Evolutionary conservation across 2,888 invertebrate genomes (phyloP).

Genomic region (Agriotes lineatus): DNA sequence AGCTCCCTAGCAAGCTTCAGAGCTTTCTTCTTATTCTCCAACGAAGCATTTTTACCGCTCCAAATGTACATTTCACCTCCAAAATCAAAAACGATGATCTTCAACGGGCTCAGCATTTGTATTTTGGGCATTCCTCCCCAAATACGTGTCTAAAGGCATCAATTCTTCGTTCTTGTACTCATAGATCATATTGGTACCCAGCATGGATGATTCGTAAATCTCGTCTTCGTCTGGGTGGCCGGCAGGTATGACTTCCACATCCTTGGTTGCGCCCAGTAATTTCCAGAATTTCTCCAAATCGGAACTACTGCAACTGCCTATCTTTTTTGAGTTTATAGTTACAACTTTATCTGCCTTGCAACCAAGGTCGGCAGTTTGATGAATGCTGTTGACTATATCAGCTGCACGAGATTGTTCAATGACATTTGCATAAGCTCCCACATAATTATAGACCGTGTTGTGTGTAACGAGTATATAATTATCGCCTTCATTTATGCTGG

Average conservation of each 20-base stretch:
- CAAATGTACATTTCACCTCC: constrained; percentile 95
- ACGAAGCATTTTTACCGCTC: constrained; percentile 88
- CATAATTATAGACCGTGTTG: constrained; percentile 81
- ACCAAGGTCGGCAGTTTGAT: constrained; percentile 89
- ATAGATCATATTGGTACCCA: constrained; percentile 92
- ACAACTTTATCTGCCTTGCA: constrained; percentile 73
- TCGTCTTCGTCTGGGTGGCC: constrained; percentile 92
- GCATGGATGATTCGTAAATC: constrained; percentile 85
- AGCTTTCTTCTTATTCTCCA: constrained; percentile 79
- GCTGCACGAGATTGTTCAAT: constrained; percentile 85
- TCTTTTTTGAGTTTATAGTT: constrained; percentile 77
- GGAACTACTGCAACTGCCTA: constrained; percentile 70
- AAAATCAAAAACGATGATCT: constrained; percentile 92
- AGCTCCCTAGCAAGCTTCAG: constrained; percentile 85
- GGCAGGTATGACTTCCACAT: constrained; percentile 69
- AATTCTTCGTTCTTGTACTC: constrained; percentile 79
- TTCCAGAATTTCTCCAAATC: constrained; percentile 81
- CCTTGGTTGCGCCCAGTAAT: constrained; percentile 75
- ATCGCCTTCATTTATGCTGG: constrained; percentile 90
- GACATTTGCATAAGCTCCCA: constrained; percentile 91
- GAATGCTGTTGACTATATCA: constrained; percentile 86
- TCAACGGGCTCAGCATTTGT: constrained; percentile 84
- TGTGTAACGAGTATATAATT: constrained; percentile 87
- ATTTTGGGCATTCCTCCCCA: constrained; percentile 90
- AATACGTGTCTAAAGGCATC: constrained; percentile 81